These are phyloP conservation scores for Labeo calbasu DNA, from an alignment of 2,797 vertebrate species.

Conservation along the genomic window DNA sequence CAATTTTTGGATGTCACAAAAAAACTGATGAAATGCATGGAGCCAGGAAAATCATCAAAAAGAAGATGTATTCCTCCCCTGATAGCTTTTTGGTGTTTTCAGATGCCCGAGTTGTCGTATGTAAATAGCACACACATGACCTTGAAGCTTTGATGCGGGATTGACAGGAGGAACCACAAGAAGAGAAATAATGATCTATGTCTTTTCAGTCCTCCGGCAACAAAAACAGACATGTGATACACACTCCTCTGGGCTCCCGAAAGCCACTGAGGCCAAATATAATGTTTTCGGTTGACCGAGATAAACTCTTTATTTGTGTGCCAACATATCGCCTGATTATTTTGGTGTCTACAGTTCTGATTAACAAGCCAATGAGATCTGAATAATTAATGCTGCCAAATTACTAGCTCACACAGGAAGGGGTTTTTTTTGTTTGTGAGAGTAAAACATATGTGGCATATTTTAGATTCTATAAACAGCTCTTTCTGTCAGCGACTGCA, in stretches of 20 bases:
- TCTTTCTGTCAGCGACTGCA: not conserved
- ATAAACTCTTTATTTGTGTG: conserved; percentile 74
- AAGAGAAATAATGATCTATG: conserved; percentile 62
- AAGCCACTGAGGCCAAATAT: conserved; percentile 64
- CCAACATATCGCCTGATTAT: conserved; percentile 60
- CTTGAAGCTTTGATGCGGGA: conserved; percentile 72
- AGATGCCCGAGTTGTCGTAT: conserved; percentile 72
- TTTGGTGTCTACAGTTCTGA: conserved; percentile 48
- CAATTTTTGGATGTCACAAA: conserved; percentile 76
- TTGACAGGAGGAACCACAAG: conserved; percentile 66
- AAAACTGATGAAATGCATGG: conserved; percentile 66
- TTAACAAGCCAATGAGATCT: conserved; percentile 59
- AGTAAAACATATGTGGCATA: conserved; percentile 1
- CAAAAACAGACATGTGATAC: conserved; percentile 60
- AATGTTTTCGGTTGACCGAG: conserved; percentile 78
- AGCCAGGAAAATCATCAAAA: conserved; percentile 49
- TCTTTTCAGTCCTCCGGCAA: conserved; percentile 58
- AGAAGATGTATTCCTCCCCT: conserved; percentile 47
- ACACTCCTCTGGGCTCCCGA: conserved; percentile 49
- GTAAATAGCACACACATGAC: conserved; percentile 71
- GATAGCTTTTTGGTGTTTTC: conserved; percentile 63
- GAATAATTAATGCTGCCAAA: conserved; percentile 58
- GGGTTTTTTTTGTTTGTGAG: conserved; percentile 46
- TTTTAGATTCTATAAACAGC: conserved; percentile 29
- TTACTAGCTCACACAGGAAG: conserved; percentile 37